Evolutionary conservation across 2,888 invertebrate genomes (phyloP).

Genomic region (Chironomus riparius): DNA sequence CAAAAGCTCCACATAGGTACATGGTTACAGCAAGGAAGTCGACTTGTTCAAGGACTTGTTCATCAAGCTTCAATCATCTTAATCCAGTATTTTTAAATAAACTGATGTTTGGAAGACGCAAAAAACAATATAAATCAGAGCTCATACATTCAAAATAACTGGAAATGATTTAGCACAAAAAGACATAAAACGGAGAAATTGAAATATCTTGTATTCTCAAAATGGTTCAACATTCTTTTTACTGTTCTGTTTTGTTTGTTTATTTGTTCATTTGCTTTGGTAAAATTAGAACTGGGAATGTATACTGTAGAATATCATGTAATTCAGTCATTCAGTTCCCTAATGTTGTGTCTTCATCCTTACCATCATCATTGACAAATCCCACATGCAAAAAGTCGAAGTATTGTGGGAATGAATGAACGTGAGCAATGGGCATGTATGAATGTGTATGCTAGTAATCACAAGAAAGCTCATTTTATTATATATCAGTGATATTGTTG

Average conservation of each 20-base stretch:
- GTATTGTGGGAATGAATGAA: not conserved
- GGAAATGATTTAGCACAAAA: too few species aligned
- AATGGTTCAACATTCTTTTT: not conserved
- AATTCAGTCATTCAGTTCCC: not conserved
- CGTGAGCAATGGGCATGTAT: not conserved
- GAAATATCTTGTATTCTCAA: conserved; percentile 3
- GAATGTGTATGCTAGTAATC: not conserved
- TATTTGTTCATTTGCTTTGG: not conserved
- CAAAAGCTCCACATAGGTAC: too few species aligned
- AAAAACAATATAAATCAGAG: too few species aligned
- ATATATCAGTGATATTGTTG: not conserved
- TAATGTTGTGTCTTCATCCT: not conserved
- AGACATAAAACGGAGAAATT: not conserved
- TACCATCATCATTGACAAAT: not conserved
- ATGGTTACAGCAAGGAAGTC: too few species aligned
- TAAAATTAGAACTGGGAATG: not conserved
- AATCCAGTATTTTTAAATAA: too few species aligned
- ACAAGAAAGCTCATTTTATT: not conserved
- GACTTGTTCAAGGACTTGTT: too few species aligned
- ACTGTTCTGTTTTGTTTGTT: not conserved
- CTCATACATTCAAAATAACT: too few species aligned
- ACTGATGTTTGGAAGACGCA: too few species aligned
- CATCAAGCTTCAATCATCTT: too few species aligned
- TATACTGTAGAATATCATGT: not conserved
- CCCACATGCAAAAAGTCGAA: not conserved